Percentiles rank a stretch among this genome's conserved stretches.
Evolutionary conservation across 1,140 invertebrate species (phyloP).

Genomic region (Ridgeia piscesae): DNA sequence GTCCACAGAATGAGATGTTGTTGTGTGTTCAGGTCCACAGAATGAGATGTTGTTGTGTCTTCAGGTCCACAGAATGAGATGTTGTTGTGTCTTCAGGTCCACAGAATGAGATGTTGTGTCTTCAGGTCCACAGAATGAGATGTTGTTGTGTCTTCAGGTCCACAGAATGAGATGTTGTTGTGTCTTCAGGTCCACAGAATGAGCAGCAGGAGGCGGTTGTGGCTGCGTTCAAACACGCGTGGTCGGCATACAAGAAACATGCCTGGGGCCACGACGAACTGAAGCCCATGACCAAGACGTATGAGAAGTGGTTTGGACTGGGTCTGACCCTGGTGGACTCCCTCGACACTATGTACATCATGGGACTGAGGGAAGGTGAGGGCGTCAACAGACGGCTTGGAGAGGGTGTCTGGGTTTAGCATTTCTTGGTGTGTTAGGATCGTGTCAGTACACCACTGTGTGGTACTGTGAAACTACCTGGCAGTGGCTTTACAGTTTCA

Average conservation of each 20-base stretch:
- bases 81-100: too few relatives aligned
- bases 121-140: too few relatives aligned
- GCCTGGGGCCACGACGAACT: conserved; percentile 99
- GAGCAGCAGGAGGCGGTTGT: conserved; percentile 45
- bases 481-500: too few relatives aligned
- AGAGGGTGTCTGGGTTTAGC: neutral
- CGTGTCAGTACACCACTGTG: too few relatives aligned
- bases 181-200: conserved; percentile 33
- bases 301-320: conserved; percentile 52
- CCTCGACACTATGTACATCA: conserved; percentile 94
- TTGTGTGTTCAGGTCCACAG: too few relatives aligned
- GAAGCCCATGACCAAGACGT: conserved; percentile 72
- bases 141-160: too few relatives aligned
- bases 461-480: too few relatives aligned
- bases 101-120: too few relatives aligned
- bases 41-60: too few relatives aligned
- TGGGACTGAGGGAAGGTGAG: conserved; percentile 81
- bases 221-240: conserved; percentile 65
- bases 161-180: too few relatives aligned
- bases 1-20: too few relatives aligned
- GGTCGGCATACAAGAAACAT: conserved; percentile 92
- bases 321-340: conserved; percentile 91
- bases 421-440: neutral
- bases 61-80: too few relatives aligned
- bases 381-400: neutral